Conservation (phyloP, 2,113 vertebrate species). For the Neomonachus schauinslandi region DNA sequence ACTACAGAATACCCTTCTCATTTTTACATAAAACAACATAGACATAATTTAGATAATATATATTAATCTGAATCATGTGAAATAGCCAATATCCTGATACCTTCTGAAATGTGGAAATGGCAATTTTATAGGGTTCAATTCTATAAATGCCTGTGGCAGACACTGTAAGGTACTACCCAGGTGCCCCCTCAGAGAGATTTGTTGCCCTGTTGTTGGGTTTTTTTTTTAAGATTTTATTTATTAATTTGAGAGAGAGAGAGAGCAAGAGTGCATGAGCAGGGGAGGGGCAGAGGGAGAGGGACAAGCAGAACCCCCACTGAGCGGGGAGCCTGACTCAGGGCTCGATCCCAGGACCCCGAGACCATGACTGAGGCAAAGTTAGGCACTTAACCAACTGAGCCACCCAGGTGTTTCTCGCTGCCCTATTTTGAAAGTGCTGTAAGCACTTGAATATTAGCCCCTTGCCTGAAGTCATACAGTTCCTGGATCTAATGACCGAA, state of each 20-base stretch:
- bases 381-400: not conserved
- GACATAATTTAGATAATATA: not conserved
- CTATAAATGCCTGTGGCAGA: not conserved
- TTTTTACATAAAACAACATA: not conserved
- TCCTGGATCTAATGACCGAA: not conserved
- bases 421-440: not conserved
- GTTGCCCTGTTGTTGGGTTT: fast-evolving
- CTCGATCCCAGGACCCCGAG: not conserved
- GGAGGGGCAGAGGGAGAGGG: not conserved
- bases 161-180: not conserved
- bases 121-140: not conserved
- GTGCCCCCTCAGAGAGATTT: not conserved
- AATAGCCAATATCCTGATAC: not conserved
- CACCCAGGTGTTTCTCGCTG: not conserved
- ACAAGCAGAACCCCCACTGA: not conserved
- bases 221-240: not conserved
- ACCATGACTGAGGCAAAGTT: not conserved
- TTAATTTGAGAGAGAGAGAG: not conserved
- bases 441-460: not conserved
- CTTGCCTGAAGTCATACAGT: not conserved
- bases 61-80: not conserved
- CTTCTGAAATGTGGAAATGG: not conserved
- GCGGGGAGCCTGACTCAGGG: not conserved
- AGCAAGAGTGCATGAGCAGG: not conserved
- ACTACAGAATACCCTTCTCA: not conserved